Evolutionary conservation across 2,888 invertebrate species (phyloP), one percentile per base, ranked within the genome.

Genomic region (Maniola hyperantus): DNA sequence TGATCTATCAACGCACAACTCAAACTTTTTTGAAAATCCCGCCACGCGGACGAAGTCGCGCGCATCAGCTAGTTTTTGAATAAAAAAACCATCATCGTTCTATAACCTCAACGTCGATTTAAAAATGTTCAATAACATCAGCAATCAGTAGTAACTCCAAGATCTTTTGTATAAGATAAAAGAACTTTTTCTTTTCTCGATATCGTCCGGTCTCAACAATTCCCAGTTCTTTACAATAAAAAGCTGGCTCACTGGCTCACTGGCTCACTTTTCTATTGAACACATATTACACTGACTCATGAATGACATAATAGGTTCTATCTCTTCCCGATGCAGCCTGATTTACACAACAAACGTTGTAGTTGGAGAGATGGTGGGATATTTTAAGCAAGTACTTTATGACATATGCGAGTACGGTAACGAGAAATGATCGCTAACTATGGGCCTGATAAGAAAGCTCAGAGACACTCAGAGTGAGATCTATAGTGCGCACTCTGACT

Each of bases 311-410:
- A 66, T 63, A 58, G 62, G 44, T 62, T 34, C 57, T 62, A 62
- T 62, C 62, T 63, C 58, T 58, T 34, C 62, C 18, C 46, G 55
- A 54, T 61, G 60, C 61, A 67, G 58, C 62, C 71, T 67, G 69
- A 72, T 73, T 73, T 73, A 63, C 73, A 73, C 71, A 71, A 71
- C 71, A 73, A 73, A 66, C 63, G 73, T 20, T 57, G 13, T 42
- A 57, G 57, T 2, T 7, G 20, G 11, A 13, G 57, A 57, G 42
- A 10, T 64, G 8, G 51, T 58, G 48, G 55, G 33, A 48, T 50
- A 26, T 55, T 39, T 57, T 36, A 15, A 7, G 6, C 5, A 34
- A 0, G 2, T 34, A 8, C 50, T 50, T 18, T 18, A 50, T 50
- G 10, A 50, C 46, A 15, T 11, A 39, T 39, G 26, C 26, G 26